These are phyloP conservation scores for Prosopocoilus inquinatus DNA, from an alignment of 2,888 invertebrate species.

Conservation along the genomic window DNA sequence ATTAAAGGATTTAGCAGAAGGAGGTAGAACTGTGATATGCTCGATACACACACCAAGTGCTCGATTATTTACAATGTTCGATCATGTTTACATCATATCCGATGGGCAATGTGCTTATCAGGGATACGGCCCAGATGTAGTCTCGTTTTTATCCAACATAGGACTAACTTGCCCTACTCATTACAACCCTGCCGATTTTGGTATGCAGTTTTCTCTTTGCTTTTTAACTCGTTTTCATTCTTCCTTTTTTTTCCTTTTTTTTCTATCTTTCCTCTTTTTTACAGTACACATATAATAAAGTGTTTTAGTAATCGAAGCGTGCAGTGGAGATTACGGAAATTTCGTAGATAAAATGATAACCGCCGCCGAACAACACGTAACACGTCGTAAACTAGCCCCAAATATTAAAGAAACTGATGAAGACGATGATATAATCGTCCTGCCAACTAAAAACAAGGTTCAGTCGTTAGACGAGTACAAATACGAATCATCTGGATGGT, in stretches of 20 bases:
- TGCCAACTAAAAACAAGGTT: conserved; percentile 8
- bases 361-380: conserved; percentile 58
- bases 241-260: conserved; percentile 1
- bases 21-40: conserved; percentile 89
- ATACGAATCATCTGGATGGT: conserved; percentile 59
- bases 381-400: conserved; percentile 25
- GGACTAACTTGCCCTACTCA: conserved; percentile 85
- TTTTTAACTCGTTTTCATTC: conserved; percentile 13
- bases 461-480: conserved; percentile 41
- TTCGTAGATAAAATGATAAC: conserved; percentile 68
- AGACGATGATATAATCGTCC: background rate
- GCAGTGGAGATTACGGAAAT: conserved; percentile 76
- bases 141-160: conserved; percentile 76
- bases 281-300: conserved; percentile 1
- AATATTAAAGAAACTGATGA: background rate
- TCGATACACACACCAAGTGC: conserved; percentile 97
- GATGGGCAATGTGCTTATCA: conserved; percentile 89
- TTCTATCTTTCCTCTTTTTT: background rate
- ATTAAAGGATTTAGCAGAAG: conserved; percentile 78
- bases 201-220: conserved; percentile 55
- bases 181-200: conserved; percentile 95
- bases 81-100: conserved; percentile 85
- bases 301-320: conserved; percentile 73
- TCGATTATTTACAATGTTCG: conserved; percentile 85
- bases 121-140: conserved; percentile 73